A percentile compares a stretch with the other conserved stretches of the same genome.
Conservation (phyloP, 2,888 invertebrate species). For the Lasioglossum figueresi region DNA sequence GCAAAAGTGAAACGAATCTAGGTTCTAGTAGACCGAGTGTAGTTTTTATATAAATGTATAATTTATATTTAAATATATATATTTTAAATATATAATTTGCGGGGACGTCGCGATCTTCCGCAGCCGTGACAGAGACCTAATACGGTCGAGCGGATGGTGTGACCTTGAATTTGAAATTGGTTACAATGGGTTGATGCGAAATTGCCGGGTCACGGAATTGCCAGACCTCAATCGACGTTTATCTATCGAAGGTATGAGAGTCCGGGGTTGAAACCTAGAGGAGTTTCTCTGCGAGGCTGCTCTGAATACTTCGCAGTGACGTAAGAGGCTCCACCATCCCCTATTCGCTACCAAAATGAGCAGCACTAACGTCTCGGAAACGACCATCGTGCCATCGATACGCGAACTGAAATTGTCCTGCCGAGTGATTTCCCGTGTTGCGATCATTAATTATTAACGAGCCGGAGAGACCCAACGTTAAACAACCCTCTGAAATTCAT, state of each 20-base stretch:
- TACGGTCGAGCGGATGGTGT: background rate
- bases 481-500: background rate
- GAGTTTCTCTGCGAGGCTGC: background rate
- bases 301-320: constrained; percentile 52
- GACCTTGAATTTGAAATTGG: background rate
- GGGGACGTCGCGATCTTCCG: background rate
- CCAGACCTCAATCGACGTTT: constrained; percentile 22
- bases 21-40: too few species aligned
- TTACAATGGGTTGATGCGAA: background rate
- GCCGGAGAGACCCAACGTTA: background rate
- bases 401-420: constrained; percentile 19
- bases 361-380: constrained; percentile 48
- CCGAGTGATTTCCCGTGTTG: constrained; percentile 23
- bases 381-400: constrained; percentile 31
- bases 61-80: too few species aligned
- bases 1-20: too few species aligned
- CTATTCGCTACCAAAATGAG: constrained; percentile 51
- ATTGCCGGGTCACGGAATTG: constrained; percentile 13
- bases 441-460: constrained; percentile 38
- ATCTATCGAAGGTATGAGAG: constrained; percentile 20
- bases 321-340: constrained; percentile 59
- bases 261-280: background rate
- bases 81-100: too few species aligned
- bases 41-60: too few species aligned
- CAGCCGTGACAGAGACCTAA: background rate